These are phyloP conservation scores for Notechis scutatus DNA, from an alignment of 2,113 vertebrate species.

Conservation along the genomic window DNA sequence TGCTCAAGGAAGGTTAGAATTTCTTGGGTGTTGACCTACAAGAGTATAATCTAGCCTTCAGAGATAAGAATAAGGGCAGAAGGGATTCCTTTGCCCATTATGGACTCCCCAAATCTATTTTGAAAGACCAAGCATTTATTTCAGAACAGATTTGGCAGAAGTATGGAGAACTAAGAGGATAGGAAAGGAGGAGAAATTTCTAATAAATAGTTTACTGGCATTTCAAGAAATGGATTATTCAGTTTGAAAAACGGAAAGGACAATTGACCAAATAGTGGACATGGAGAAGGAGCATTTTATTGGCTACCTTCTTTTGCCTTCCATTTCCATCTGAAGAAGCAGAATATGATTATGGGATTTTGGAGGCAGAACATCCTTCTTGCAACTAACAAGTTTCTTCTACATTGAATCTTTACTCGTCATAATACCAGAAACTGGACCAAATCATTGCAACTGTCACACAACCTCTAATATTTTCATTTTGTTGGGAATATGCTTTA, in stretches of 20 bases:
- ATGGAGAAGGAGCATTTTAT: conserved; percentile 26
- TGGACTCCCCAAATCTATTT: too few relatives aligned
- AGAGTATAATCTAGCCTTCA: too few relatives aligned
- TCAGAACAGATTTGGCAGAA: too few relatives aligned
- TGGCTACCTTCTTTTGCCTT: conserved; percentile 49
- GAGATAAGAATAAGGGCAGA: too few relatives aligned
- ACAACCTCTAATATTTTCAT: not conserved
- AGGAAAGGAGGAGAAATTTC: too few relatives aligned
- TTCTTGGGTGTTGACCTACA: too few relatives aligned
- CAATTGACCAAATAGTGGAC: not conserved
- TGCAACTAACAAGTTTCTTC: conserved; percentile 35
- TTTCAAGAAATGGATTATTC: not conserved
- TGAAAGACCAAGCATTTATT: too few relatives aligned
- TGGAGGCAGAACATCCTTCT: conserved; percentile 31
- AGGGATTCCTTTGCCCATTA: too few relatives aligned
- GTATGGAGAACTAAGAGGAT: too few relatives aligned
- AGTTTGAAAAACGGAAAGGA: conserved; percentile 12
- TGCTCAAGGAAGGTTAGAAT: too few relatives aligned
- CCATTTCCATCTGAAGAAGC: conserved; percentile 52
- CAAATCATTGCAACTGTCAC: conserved; percentile 52
- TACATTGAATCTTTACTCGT: conserved; percentile 36
- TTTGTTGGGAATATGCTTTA: not conserved
- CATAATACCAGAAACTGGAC: conserved; percentile 56
- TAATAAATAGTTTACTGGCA: not conserved
- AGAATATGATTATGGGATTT: conserved; percentile 49